Evolutionary conservation across 2,113 vertebrate species (phyloP).

Genomic region (Daphoenositta chrysoptera): DNA sequence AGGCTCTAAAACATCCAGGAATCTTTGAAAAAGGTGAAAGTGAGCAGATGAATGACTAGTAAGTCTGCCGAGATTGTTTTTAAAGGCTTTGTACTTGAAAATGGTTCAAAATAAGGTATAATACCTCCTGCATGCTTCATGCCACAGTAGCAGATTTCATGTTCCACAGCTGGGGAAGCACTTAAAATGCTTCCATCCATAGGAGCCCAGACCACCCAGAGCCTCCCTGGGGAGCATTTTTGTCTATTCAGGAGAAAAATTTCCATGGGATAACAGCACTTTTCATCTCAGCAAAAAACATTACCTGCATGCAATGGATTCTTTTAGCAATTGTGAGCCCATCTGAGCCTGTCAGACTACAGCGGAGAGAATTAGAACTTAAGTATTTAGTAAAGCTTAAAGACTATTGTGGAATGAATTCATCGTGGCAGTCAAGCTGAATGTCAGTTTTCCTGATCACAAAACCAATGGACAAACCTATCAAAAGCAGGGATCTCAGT

Average conservation of each 20-base stretch:
- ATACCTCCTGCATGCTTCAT: background rate
- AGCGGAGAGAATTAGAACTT: background rate
- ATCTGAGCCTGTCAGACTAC: background rate
- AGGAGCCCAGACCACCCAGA: background rate
- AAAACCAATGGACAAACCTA: background rate
- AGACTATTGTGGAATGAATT: background rate
- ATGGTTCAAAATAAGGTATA: background rate
- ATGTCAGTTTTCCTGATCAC: background rate
- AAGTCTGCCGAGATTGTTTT: background rate
- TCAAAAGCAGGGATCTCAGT: background rate
- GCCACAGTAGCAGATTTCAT: background rate
- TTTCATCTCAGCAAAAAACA: background rate
- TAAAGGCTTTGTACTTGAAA: background rate
- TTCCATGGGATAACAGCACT: background rate
- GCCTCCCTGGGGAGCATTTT: background rate
- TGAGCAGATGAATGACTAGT: background rate
- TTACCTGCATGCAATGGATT: rapidly evolving
- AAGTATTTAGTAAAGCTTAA: background rate
- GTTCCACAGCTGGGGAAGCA: background rate
- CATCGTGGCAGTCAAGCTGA: background rate
- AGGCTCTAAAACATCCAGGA: background rate
- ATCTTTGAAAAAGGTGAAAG: background rate
- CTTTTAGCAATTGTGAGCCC: background rate
- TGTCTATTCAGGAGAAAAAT: background rate
- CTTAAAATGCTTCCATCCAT: rapidly evolving